Percentiles rank a stretch among this genome's conserved stretches.
Evolutionary conservation across 1,140 invertebrate genomes (phyloP).

Genomic region (Plodia interpunctella): DNA sequence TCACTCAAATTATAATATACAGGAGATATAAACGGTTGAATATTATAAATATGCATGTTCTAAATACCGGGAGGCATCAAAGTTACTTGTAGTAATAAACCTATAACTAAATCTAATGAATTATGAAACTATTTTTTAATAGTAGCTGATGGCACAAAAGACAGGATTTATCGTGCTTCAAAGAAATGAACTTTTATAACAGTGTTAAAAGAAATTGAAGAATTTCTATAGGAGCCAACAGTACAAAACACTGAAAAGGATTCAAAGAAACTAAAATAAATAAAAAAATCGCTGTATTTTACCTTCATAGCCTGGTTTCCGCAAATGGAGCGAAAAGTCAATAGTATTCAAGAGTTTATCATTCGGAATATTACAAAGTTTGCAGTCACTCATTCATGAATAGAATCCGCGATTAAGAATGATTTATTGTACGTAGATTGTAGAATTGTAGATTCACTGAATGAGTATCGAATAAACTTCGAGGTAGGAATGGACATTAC

Average conservation of each 20-base stretch:
- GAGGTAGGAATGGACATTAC: no score
- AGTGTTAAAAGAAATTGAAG: conserved; percentile 16
- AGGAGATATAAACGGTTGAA: background rate
- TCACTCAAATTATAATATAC: background rate
- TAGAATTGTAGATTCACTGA: background rate
- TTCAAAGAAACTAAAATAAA: conserved; percentile 41
- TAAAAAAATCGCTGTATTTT: conserved; percentile 44
- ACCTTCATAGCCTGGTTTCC: conserved; percentile 73
- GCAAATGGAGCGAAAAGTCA: conserved; percentile 69
- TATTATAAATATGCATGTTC: background rate
- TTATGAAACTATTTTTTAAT: background rate
- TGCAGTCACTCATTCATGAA: conserved; percentile 10
- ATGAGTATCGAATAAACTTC: background rate
- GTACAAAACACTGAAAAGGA: conserved; percentile 41
- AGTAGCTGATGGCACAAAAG: conserved; percentile 20
- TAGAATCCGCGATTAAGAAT: background rate
- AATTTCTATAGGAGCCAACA: conserved; percentile 29
- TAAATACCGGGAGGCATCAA: background rate
- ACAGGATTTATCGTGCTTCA: conserved; percentile 31
- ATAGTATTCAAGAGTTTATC: conserved; percentile 43
- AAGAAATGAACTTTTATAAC: conserved; percentile 19
- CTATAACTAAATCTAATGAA: background rate
- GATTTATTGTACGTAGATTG: background rate
- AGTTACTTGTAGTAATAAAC: background rate
- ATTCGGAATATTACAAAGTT: conserved; percentile 9